Evolutionary conservation across 2,888 invertebrate species (phyloP), one percentile per base, ranked within the genome.

Genomic region (Eupelmus urozonus): DNA sequence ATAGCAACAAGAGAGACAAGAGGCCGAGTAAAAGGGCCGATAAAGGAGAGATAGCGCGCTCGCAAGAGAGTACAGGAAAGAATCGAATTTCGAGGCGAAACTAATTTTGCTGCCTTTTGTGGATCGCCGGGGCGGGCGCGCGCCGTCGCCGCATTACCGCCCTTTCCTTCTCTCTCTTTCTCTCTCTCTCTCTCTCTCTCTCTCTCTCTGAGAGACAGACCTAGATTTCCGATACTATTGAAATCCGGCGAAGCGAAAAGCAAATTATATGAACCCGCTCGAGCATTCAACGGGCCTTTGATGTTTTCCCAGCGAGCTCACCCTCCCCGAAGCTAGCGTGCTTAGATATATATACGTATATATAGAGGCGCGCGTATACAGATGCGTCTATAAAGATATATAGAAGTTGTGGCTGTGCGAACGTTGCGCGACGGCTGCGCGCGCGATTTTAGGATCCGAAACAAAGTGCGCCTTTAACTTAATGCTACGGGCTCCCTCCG

Each of bases 221-320:
- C 84, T 84, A 85, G 86, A 86, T 87, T 87, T 85, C 86, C 87
- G 87, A 88, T 88, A 88, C 85, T 84, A 88, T 88, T 88, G 88
- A 88, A 87, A 88, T 87, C 83, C 86, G 82, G 78, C 85, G 86
- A 83, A 87, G 87, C 88, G 88, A 88, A 88, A 88, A 86, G 87
- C 87, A 88, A 88, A 88, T 88, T 88, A 88, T 88, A 87, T 85
- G 85, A 87, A 84, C 85, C 84, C 85, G 82, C 82, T 84, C 80
- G 83, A 85, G 83, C 83, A 82, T 80, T 81, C 34, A 77, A 34
- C 57, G 34, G 80, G 82, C 85, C 87, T 88, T 88, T 87, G 88
- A 88, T 88, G 86, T 88, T 87, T 83, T 82, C 82, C 75, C 69
- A 59, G 45, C 60, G n/a, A 20, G n/a, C 42, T 40, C 34, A 11